Conservation (phyloP, 2,113 vertebrate species). For the Misgurnus anguillicaudatus region DNA sequence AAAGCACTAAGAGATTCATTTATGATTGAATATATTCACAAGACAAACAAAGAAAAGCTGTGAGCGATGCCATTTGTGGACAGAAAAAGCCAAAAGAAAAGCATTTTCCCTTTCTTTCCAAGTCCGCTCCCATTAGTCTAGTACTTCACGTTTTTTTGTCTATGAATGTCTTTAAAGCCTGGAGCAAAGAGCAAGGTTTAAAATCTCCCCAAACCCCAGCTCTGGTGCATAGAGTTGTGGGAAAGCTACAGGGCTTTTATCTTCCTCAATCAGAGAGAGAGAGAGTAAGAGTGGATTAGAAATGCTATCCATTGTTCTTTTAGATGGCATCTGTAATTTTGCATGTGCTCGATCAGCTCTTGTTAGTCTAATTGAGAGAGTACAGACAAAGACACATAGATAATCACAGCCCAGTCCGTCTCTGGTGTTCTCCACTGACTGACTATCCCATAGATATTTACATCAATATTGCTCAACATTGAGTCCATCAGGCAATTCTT, state of each 20-base stretch:
- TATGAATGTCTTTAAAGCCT: constrained; percentile 56
- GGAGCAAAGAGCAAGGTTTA: constrained; percentile 57
- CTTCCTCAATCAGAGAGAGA: not conserved
- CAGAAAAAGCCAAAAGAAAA: constrained; percentile 52
- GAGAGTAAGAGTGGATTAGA: constrained; percentile 20
- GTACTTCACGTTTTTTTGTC: constrained; percentile 62
- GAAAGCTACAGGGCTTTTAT: constrained; percentile 13
- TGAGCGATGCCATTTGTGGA: constrained; percentile 9
- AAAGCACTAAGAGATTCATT: not conserved
- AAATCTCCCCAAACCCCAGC: constrained; percentile 47
- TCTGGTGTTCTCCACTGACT: constrained; percentile 45
- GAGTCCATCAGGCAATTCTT: not conserved
- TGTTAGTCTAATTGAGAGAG: constrained; percentile 72
- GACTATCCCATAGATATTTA: constrained; percentile 23
- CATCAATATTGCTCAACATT: not conserved
- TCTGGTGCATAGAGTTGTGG: constrained; percentile 25
- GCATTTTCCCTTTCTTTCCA: constrained; percentile 48
- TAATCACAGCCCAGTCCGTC: constrained; percentile 63
- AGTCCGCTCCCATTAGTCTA: constrained; percentile 60
- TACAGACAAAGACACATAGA: constrained; percentile 69
- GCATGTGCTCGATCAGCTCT: constrained; percentile 65
- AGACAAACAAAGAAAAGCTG: constrained; percentile 36
- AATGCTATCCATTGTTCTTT: constrained; percentile 67
- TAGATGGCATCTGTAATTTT: constrained; percentile 70
- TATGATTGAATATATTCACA: constrained; percentile 23